Percentiles rank a stretch among this genome's conserved stretches.
Evolutionary conservation across 1,140 invertebrate genomes (phyloP).

Genomic region (Drosophila ironensis): DNA sequence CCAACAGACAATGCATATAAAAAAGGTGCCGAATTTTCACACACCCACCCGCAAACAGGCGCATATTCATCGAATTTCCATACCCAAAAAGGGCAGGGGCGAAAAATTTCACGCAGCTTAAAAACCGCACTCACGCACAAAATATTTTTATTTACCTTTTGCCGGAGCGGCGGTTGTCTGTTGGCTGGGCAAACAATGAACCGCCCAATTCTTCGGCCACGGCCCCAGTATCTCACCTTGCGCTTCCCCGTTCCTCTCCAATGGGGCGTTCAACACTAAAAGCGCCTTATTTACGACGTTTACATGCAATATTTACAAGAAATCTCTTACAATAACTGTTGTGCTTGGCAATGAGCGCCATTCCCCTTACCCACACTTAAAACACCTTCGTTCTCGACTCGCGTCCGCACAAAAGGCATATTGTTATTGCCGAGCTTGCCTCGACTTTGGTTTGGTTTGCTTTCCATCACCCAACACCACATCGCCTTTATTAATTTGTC

Average conservation of each 20-base stretch:
- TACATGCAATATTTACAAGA: constrained; percentile 80
- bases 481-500: constrained; percentile 62
- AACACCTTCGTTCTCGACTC: constrained; percentile 1
- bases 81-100: constrained; percentile 28
- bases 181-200: constrained; percentile 67
- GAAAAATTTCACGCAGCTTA: constrained; percentile 75
- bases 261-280: constrained; percentile 51
- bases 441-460: constrained; percentile 30
- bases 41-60: constrained; percentile 20
- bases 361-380: constrained; percentile 19
- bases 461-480: not conserved
- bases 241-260: constrained; percentile 1
- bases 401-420: constrained; percentile 14
- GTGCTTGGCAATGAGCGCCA: constrained; percentile 53
- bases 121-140: constrained; percentile 79
- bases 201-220: constrained; percentile 42
- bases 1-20: constrained; percentile 66
- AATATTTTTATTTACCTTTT: constrained; percentile 78
- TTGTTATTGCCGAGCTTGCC: constrained; percentile 28
- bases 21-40: constrained; percentile 67
- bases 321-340: constrained; percentile 79
- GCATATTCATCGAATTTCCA: constrained; percentile 46
- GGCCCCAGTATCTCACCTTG: not conserved
- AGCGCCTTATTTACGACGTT: constrained; percentile 77
- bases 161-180: not conserved